Conservation (phyloP, 1,140 invertebrate genomes). For the Sitodiplosis mosellana region DNA sequence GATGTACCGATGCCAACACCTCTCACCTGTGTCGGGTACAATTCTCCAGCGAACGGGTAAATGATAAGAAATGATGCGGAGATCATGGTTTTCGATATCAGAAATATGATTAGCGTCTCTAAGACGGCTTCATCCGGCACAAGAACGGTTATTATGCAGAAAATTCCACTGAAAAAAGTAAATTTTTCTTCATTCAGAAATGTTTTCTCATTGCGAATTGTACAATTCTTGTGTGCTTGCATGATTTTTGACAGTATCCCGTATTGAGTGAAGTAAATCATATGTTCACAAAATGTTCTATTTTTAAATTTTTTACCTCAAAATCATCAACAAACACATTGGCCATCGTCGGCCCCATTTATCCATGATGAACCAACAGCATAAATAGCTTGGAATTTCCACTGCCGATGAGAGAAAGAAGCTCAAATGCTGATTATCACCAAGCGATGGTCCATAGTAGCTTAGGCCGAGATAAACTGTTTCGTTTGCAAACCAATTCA, state of each 20-base stretch:
- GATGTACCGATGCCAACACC: constrained; percentile 73
- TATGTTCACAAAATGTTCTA: no score
- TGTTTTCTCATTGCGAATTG: background rate
- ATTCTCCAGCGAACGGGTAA: constrained; percentile 75
- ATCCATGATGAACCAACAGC: constrained; percentile 72
- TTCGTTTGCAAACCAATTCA: constrained; percentile 51
- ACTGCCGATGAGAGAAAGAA: constrained; percentile 67
- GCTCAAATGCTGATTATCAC: constrained; percentile 66
- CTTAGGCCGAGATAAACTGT: constrained; percentile 66
- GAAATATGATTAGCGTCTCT: constrained; percentile 53
- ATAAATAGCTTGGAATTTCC: constrained; percentile 68
- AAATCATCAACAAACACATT: constrained; percentile 60
- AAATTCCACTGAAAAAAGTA: constrained; percentile 37
- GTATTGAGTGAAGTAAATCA: no score
- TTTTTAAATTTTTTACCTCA: constrained; percentile 24
- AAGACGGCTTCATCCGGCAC: constrained; percentile 51
- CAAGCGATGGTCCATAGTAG: constrained; percentile 70
- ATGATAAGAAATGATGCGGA: constrained; percentile 81
- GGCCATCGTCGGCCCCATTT: constrained; percentile 67
- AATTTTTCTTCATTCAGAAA: no score
- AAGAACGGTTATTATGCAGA: constrained; percentile 63
- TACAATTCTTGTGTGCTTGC: background rate
- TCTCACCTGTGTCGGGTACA: constrained; percentile 70
- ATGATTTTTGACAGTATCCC: no score
- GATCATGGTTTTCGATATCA: constrained; percentile 76